These are phyloP conservation scores for Lathamus discolor DNA, from an alignment of 2,113 vertebrate genomes.

Conservation along the genomic window DNA sequence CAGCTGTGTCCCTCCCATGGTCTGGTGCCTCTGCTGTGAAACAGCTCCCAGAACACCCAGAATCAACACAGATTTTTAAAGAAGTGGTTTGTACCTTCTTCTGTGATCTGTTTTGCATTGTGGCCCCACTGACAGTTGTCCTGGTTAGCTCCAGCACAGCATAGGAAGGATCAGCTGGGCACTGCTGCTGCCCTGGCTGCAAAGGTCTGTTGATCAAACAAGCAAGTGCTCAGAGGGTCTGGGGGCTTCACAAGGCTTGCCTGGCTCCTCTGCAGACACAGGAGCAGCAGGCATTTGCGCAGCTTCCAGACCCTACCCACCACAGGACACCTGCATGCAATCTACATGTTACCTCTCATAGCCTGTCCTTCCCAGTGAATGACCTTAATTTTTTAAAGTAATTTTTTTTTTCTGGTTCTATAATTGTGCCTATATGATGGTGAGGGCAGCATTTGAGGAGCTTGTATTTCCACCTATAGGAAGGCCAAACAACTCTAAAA, in stretches of 20 bases:
- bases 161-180: accelerated
- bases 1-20: background rate
- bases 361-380: background rate
- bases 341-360: background rate
- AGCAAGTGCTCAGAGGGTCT: accelerated
- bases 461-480: background rate
- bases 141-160: background rate
- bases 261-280: background rate
- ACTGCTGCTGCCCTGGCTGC: background rate
- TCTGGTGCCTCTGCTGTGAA: background rate
- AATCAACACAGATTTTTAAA: background rate
- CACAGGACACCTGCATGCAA: background rate
- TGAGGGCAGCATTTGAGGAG: background rate
- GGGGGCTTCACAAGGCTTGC: background rate
- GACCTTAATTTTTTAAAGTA: background rate
- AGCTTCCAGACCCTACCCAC: background rate
- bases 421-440: background rate
- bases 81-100: background rate
- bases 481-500: background rate
- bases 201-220: background rate
- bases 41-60: background rate
- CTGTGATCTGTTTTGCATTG: background rate
- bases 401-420: background rate
- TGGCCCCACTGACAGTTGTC: background rate
- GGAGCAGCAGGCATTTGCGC: background rate